phyloP scores from a whole-genome alignment of 2,113 vertebrate genomes.

The western clawed frog (Xenopus tropicalis) region UCB_Xtro_10.0 CM004443.2:13481001-13481500 shows the following conservation, averaged over 20 bases:
- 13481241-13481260: conserved; percentile 8
- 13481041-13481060: too few relatives aligned
- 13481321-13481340: conserved; percentile 37
- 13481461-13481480: neutral
- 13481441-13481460: conserved; percentile 4
- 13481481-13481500: conserved; percentile 25
- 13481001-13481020: too few relatives aligned
- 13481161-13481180: neutral
- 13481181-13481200: conserved; percentile 9
- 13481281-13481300: conserved; percentile 15
- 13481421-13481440: neutral
- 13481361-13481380: conserved; percentile 20
- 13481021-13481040: too few relatives aligned
- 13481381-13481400: conserved; percentile 41
- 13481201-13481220: neutral
- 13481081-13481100: too few relatives aligned
- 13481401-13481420: conserved; percentile 27
- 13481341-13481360: conserved; percentile 24
- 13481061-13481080: too few relatives aligned
- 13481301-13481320: conserved; percentile 10
- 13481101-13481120: too few relatives aligned
- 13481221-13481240: conserved; percentile 8
- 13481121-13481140: too few relatives aligned
- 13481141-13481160: neutral
- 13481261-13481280: neutral